Percentiles rank a stretch among this genome's conserved stretches.
phyloP scores from a whole-genome alignment of 1,140 invertebrate species.

The Philaenus spumarius region DNA sequence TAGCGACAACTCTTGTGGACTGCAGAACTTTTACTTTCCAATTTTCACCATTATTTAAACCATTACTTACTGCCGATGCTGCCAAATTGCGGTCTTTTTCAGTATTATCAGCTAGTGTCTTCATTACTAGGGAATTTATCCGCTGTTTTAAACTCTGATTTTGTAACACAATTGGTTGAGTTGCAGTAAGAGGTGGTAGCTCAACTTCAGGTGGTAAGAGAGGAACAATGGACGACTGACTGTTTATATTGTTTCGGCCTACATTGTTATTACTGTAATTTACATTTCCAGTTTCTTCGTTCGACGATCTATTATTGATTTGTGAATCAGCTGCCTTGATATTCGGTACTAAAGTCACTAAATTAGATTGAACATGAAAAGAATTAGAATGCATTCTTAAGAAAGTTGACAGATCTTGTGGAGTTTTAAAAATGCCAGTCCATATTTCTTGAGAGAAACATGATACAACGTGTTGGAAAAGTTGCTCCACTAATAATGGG shows the following conservation, averaged over 20 bases:
- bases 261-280: too few relatives aligned
- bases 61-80: conserved; percentile 38
- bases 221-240: too few relatives aligned
- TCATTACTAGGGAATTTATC: conserved; percentile 79
- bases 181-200: conserved; percentile 22
- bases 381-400: conserved; percentile 83
- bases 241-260: too few relatives aligned
- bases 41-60: conserved; percentile 48
- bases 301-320: conserved; percentile 20
- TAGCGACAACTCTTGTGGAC: conserved; percentile 68
- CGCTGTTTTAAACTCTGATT: conserved; percentile 75
- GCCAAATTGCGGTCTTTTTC: conserved; percentile 62
- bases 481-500: conserved; percentile 73
- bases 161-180: conserved; percentile 39
- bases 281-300: conserved; percentile 17
- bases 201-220: conserved; percentile 9
- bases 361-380: conserved; percentile 83
- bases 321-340: background rate
- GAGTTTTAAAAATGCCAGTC: conserved; percentile 77
- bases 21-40: conserved; percentile 77
- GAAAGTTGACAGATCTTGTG: conserved; percentile 78
- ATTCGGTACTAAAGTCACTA: conserved; percentile 58
- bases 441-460: conserved; percentile 70
- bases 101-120: conserved; percentile 83
- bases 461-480: conserved; percentile 73